A percentile compares a stretch with the other conserved stretches of the same genome.
Evolutionary conservation across 53 echinoderm and acorn worm genomes (phyloP).

Genomic region (Crossaster papposus): DNA sequence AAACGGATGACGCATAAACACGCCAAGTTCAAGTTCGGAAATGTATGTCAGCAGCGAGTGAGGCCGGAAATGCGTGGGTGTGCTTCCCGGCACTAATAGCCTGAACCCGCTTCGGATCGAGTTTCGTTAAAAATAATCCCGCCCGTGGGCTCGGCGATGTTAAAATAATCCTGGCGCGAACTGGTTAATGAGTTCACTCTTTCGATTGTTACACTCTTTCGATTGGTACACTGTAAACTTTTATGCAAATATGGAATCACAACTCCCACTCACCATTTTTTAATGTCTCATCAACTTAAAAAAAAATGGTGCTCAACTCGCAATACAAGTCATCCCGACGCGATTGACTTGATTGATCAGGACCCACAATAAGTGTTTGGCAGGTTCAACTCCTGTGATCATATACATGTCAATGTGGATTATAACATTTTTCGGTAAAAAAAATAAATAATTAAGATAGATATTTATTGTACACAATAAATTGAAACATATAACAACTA

Average conservation of each 20-base stretch:
- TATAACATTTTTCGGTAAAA: neutral
- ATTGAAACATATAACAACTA: no score
- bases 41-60: no score
- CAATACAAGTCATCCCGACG: neutral
- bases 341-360: neutral
- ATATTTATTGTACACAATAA: no score
- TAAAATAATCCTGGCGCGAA: no score
- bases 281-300: neutral
- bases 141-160: no score
- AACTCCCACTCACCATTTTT: neutral
- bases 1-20: no score
- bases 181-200: no score
- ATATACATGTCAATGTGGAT: neutral
- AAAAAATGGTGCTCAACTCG: neutral
- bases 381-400: neutral
- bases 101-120: no score
- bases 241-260: neutral
- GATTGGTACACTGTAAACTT: neutral
- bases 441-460: neutral
- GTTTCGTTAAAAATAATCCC: no score
- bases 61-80: no score
- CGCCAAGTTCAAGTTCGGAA: no score
- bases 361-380: neutral
- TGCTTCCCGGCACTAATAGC: no score
- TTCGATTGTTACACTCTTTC: neutral